Base-by-base conservation (phyloP, 2,113 vertebrate genomes). In the Calonectris borealis region DNA sequence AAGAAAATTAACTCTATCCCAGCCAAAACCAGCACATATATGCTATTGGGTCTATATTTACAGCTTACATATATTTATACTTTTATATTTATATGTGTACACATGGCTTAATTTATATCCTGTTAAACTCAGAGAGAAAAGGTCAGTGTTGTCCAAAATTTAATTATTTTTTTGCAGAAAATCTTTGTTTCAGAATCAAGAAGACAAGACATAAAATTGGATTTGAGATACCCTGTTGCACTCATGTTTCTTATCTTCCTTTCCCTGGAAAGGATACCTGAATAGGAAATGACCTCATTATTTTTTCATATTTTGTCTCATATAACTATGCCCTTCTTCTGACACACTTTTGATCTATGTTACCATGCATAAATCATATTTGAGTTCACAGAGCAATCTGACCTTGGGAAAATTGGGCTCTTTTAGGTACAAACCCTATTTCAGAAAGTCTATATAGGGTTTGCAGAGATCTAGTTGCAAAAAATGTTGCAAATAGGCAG, bases 221-320 rank as follows among this genome's bases (percentile, higher is more conserved):
- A 89, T 88, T 36, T 86, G 64, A 90, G 83, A 78, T 82, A 82
- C 10, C 4, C 11, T 49, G 24, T 78, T 83, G 44, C 54, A 49
- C 22, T 89, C n/a, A n/a, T 71, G 32, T 16, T 88, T 96, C 90
- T 94, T 90, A 70, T 78, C 51, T 88, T 81, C 40, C 40, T 84
- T 93, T 81, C 60, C 36, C 52, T 93, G 46, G 34, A 89, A 86
- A 71, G 54, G 34, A 89, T 78, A 81, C 29, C 61, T 60, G 68
- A 81, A 89, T 73, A 86, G 80, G 72, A 91, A 95, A 96, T 0
- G 0, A 55, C 21, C 60, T 89, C 72, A 86, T 93, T 92, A 86
- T 82, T 94, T 96, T 89, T 89, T 93, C 57, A 87, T 90, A 85
- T 94, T 96, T 97, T 89, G 14, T 82, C 86, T 96, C 73, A n/a